Base-by-base conservation (phyloP, 2,797 vertebrate genomes). In the Fundulus diaphanus region DNA sequence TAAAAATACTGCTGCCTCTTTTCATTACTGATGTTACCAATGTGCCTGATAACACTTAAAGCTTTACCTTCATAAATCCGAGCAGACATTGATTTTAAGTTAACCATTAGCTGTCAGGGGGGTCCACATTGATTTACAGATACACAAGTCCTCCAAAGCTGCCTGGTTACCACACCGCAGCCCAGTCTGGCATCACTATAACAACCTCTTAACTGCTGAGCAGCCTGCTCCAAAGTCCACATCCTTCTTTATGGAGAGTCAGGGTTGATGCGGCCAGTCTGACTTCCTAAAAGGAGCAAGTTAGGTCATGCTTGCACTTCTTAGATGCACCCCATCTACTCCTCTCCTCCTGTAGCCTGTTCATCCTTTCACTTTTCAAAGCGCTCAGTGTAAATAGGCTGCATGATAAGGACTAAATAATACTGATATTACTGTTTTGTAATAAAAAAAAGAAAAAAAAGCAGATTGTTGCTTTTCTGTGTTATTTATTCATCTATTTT, bases 71-170 rank as follows among this genome's bases (percentile, higher is more conserved):
- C 33, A 70, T 75, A 37, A 27, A 31, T 15, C 16, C 42, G 71
- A 80, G 16, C 71, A 22, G 12, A 18, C 29, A 80, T 86, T 84
- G 88, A 89, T 74, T 77, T 22, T 75, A 59, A 13, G 91, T 93
- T 91, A 92, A 91, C 83, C 85, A 93, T 93, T 92, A 90, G 78
- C 86, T 79, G 79, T 65, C 65, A 51, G 61, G 61, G n/a, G 35
- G 27, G 70, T 67, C 48, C 74, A 46, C 54, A 40, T 66, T 48
- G 46, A 82, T 70, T 74, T 61, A 72, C 52, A 33, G 70, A 82
- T 66, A 76, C 72, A 66, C 68, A 3, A 44, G 54, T 82, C 59
- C 84, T 91, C 77, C 31, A n/a, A 63, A 68, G 89, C 89, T 81
- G 63, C 88, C 61, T 1, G 70, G 89, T 82, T 85, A 88, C 88